These are phyloP conservation scores for Microplitis demolitor DNA, from an alignment of 1,140 invertebrate genomes.

Conservation along the genomic window DNA sequence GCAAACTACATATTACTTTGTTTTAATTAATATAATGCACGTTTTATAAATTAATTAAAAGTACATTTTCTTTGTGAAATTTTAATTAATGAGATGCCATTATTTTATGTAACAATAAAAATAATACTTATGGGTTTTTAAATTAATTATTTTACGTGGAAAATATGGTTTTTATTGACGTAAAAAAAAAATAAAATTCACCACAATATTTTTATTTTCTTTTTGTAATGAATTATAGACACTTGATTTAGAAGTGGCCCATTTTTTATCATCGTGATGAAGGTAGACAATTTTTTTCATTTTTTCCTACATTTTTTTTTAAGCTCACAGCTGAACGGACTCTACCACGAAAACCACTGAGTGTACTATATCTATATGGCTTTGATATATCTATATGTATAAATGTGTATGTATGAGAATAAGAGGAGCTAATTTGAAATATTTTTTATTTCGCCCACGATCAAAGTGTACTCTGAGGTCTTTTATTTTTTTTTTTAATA, in stretches of 20 bases:
- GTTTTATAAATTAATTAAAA: too few relatives aligned
- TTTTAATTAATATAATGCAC: not conserved
- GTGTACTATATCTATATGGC: not conserved
- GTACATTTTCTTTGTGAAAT: too few relatives aligned
- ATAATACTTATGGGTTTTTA: too few relatives aligned
- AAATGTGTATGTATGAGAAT: not conserved
- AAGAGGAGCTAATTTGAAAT: not conserved
- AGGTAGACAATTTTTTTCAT: not conserved
- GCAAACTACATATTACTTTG: not conserved
- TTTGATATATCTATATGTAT: not conserved
- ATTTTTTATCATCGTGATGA: not conserved
- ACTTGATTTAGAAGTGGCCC: too few relatives aligned
- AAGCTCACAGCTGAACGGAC: not conserved
- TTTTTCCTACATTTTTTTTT: not conserved
- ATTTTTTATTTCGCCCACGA: not conserved
- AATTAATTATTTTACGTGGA: too few relatives aligned
- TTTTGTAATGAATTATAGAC: not conserved
- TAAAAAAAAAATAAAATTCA: not conserved
- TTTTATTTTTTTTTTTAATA: too few relatives aligned
- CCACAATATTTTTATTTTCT: too few relatives aligned
- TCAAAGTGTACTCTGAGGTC: too few relatives aligned
- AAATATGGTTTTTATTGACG: too few relatives aligned
- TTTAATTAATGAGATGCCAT: too few relatives aligned
- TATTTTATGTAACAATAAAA: too few relatives aligned
- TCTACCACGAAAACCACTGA: constrained; percentile 2